Conservation (phyloP, 2,113 vertebrate species). For the Dromaius novaehollandiae region DNA sequence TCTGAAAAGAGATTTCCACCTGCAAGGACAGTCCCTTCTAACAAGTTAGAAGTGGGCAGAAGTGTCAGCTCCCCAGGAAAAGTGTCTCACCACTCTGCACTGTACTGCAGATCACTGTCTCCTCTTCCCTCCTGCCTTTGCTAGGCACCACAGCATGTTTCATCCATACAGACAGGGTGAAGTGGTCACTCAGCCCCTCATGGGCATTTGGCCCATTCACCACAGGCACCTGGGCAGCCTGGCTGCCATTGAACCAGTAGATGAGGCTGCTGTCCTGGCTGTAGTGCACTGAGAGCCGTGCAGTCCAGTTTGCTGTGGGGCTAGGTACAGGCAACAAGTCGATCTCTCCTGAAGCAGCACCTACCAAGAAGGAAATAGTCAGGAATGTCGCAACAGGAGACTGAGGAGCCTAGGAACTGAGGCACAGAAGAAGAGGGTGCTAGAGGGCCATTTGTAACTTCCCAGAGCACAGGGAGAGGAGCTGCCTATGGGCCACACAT, state of each 20-base stretch:
- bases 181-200: slow-evolving; percentile 86
- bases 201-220: slow-evolving; percentile 53
- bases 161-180: slow-evolving; percentile 97
- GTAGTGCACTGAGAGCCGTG: slow-evolving; percentile 90
- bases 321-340: slow-evolving; percentile 92
- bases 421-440: neutral
- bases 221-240: slow-evolving; percentile 89
- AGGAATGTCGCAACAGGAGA: neutral
- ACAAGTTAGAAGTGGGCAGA: neutral
- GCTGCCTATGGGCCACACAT: neutral
- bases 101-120: slow-evolving; percentile 93
- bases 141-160: slow-evolving; percentile 85
- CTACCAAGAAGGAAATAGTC: slow-evolving; percentile 63
- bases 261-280: slow-evolving; percentile 96
- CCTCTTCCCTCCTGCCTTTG: slow-evolving; percentile 90
- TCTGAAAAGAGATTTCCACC: neutral
- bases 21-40: neutral
- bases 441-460: neutral
- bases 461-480: neutral
- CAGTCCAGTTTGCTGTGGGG: slow-evolving; percentile 92
- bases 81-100: slow-evolving; percentile 88
- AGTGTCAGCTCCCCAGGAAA: neutral
- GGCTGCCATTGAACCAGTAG: slow-evolving; percentile 96
- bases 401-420: neutral
- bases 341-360: slow-evolving; percentile 93